Evolutionary conservation across 2,113 vertebrate species (phyloP).

Genomic region (Festucalex cinctus): DNA sequence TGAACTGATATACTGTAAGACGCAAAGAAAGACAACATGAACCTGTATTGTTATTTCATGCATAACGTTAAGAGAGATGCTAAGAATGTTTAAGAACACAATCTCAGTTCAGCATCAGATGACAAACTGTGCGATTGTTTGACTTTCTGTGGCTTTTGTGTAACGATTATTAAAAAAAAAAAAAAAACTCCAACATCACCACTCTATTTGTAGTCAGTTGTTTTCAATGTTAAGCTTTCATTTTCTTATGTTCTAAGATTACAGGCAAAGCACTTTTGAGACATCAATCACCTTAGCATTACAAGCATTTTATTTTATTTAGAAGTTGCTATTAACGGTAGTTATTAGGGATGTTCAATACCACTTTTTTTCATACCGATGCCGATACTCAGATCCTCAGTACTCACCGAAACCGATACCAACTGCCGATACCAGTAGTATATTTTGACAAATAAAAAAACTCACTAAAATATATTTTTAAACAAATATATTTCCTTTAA

Average conservation of each 20-base stretch:
- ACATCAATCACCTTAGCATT: background rate
- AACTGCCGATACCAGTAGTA: no score
- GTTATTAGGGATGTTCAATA: no score
- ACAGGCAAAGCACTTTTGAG: background rate
- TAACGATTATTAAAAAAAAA: no score
- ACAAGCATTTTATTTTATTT: background rate
- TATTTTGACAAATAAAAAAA: no score
- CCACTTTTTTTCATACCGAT: no score
- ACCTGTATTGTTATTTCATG: background rate
- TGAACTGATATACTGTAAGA: background rate
- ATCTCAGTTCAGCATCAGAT: background rate
- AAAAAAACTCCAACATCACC: background rate
- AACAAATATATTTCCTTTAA: no score
- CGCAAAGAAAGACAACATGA: background rate
- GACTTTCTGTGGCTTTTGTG: background rate
- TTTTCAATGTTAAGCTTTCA: background rate
- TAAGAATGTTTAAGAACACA: background rate
- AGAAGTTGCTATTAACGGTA: background rate
- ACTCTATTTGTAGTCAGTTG: background rate
- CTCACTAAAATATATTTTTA: no score
- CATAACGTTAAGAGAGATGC: background rate
- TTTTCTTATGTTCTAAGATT: no score
- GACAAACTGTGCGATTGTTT: background rate
- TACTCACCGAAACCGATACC: no score
- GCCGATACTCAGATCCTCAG: no score